Conservation (phyloP, 2,797 vertebrate species). For the Malacoctenus gilli region DNA sequence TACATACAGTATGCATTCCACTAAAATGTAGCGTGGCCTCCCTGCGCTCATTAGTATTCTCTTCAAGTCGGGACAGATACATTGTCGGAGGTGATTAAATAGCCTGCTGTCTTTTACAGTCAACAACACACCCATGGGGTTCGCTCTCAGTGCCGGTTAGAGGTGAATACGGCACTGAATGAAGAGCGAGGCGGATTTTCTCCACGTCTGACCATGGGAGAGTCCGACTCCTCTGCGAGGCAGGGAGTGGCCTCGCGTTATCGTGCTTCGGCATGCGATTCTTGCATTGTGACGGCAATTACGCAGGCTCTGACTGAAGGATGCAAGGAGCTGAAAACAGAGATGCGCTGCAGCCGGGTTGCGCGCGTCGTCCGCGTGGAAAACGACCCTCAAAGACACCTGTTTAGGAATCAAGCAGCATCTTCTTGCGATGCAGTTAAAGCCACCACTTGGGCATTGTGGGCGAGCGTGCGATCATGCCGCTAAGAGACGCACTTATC, state of each 20-base stretch:
- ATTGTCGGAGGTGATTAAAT: conserved; percentile 73
- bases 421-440: conserved; percentile 3
- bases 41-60: conserved; percentile 64
- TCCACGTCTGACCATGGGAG: conserved; percentile 6
- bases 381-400: neutral
- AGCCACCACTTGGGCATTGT: conserved; percentile 13
- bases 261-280: conserved; percentile 57
- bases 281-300: conserved; percentile 57
- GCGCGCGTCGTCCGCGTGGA: neutral
- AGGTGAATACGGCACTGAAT: conserved; percentile 32
- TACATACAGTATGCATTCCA: conserved; percentile 35
- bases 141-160: conserved; percentile 25
- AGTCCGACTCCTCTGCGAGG: conserved; percentile 35
- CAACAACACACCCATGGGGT: conserved; percentile 56
- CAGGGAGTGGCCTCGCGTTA: conserved; percentile 52
- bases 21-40: conserved; percentile 35
- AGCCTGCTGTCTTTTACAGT: conserved; percentile 54
- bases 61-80: conserved; percentile 42
- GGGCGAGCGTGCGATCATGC: conserved; percentile 32
- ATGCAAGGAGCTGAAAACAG: conserved; percentile 26
- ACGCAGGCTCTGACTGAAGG: conserved; percentile 44
- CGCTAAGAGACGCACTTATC: conserved; percentile 15
- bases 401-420: neutral
- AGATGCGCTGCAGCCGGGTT: neutral
- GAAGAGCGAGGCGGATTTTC: conserved; percentile 15